Conservation (phyloP, 2,797 vertebrate species). For the Lutjanus argentimaculatus region DNA sequence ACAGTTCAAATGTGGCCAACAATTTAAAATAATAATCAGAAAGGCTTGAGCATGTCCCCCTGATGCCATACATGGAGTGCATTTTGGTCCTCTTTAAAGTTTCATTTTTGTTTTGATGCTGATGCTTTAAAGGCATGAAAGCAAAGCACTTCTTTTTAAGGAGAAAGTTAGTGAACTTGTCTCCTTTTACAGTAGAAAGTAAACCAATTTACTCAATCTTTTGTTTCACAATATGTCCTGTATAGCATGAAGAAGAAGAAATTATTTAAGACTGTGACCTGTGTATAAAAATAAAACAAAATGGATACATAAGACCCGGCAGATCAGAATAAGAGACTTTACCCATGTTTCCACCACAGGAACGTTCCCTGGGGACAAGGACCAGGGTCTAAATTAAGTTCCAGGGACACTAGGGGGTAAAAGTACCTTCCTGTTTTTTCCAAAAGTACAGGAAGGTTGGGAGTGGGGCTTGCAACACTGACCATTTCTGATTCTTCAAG, state of each 20-base stretch:
- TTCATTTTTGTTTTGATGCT: constrained; percentile 14
- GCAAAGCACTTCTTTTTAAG: background rate
- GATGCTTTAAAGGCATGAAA: constrained; percentile 4
- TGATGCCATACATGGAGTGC: constrained; percentile 10
- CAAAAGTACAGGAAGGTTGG: too few species aligned
- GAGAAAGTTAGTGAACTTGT: background rate
- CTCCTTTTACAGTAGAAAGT: background rate
- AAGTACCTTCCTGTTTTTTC: too few species aligned
- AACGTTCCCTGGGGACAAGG: too few species aligned
- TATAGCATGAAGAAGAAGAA: background rate
- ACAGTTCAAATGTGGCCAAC: background rate
- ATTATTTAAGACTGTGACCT: background rate
- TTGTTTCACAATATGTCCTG: background rate
- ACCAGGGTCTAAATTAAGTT: too few species aligned
- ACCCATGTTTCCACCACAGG: too few species aligned
- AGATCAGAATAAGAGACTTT: background rate
- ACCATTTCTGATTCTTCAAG: too few species aligned
- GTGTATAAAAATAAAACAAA: background rate
- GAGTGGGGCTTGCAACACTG: too few species aligned
- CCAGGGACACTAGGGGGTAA: too few species aligned
- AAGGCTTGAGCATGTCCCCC: background rate
- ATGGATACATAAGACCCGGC: constrained; percentile 15
- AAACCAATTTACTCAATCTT: constrained; percentile 1
- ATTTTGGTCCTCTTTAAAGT: background rate
- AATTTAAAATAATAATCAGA: constrained; percentile 23